phyloP scores from a whole-genome alignment of 2,113 vertebrate species.

The Chelonoidis abingdonii region DNA sequence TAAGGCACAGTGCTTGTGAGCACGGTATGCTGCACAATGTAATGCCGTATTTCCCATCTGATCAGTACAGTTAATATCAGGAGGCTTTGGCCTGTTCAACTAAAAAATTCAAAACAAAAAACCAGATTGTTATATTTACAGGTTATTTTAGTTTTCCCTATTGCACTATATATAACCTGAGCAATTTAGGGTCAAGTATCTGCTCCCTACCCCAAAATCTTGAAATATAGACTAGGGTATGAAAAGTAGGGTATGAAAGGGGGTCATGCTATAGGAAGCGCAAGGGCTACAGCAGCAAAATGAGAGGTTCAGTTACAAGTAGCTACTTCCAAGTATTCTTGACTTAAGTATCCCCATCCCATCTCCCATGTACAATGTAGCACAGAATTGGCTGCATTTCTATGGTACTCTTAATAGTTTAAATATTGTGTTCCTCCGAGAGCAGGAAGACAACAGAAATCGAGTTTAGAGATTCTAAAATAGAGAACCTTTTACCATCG shows the following conservation, averaged over 20 bases:
- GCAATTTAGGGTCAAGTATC: background rate
- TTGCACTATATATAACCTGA: background rate
- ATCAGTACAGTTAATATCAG: constrained; percentile 90
- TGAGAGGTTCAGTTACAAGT: background rate
- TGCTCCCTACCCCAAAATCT: background rate
- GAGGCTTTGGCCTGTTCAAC: constrained; percentile 85
- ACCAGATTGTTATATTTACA: background rate
- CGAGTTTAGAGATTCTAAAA: background rate
- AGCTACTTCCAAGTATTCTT: background rate
- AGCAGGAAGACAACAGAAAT: background rate
- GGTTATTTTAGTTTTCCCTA: background rate
- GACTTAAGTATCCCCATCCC: background rate
- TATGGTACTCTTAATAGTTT: background rate
- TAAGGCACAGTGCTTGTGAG: constrained; percentile 88
- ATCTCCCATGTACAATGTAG: background rate
- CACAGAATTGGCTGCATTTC: background rate
- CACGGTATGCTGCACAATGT: constrained; percentile 92
- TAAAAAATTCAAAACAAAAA: constrained; percentile 54
- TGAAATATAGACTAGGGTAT: background rate
- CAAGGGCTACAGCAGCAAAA: background rate
- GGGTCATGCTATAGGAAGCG: background rate
- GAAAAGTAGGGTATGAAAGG: background rate
- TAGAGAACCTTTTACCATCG: background rate
- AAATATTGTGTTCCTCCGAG: background rate
- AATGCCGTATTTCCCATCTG: constrained; percentile 91